Conservation (phyloP, 1,140 invertebrate species). For the Bradysia coprophila region DNA sequence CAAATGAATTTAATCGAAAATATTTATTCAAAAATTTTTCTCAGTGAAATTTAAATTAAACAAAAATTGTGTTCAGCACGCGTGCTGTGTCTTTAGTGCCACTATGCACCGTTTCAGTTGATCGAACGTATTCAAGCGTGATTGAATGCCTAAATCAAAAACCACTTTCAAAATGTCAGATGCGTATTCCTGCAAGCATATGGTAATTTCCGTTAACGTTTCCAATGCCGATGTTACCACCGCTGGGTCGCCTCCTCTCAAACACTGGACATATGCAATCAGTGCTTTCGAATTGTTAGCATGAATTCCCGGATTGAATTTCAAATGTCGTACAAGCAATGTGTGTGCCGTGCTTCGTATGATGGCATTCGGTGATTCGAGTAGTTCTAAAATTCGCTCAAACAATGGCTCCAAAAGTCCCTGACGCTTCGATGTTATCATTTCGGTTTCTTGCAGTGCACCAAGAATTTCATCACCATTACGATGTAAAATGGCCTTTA, state of each 20-base stretch:
- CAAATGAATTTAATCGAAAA: too few species aligned
- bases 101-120: slow-evolving; percentile 62
- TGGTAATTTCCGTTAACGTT: slow-evolving; percentile 60
- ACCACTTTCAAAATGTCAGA: slow-evolving; percentile 56
- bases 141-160: slow-evolving; percentile 64
- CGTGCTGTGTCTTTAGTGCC: slow-evolving; percentile 64
- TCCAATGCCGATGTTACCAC: slow-evolving; percentile 62
- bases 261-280: slow-evolving; percentile 55
- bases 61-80: slow-evolving; percentile 32
- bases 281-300: slow-evolving; percentile 33
- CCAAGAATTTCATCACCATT: slow-evolving; percentile 31
- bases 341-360: slow-evolving; percentile 42
- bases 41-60: background rate
- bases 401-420: slow-evolving; percentile 43
- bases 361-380: slow-evolving; percentile 39
- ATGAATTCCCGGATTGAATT: slow-evolving; percentile 39
- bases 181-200: slow-evolving; percentile 71
- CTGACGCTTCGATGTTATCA: slow-evolving; percentile 43
- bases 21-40: background rate
- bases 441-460: slow-evolving; percentile 52
- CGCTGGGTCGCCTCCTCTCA: slow-evolving; percentile 59
- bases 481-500: slow-evolving; percentile 19
- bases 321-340: slow-evolving; percentile 40
- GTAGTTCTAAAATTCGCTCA: slow-evolving; percentile 36
- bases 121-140: slow-evolving; percentile 55